Evolutionary conservation across 1,140 invertebrate species (phyloP).

Genomic region (Plodia interpunctella): DNA sequence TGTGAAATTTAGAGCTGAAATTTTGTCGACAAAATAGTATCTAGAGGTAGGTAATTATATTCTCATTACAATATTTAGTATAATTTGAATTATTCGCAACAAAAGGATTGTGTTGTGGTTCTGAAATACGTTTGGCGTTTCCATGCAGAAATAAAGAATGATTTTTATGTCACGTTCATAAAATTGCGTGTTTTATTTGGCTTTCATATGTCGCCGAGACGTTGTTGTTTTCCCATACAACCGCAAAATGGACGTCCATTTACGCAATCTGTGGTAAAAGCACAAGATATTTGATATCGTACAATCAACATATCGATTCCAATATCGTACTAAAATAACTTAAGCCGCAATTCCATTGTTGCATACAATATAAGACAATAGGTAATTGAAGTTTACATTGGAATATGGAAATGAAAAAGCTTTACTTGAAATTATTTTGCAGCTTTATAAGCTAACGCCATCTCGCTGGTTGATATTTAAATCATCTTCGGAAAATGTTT

Average conservation of each 20-base stretch:
- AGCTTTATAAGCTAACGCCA: no score
- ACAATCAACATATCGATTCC: conserved; percentile 32
- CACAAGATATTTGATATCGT: conserved; percentile 29
- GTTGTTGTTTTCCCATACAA: conserved; percentile 25
- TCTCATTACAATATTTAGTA: no score
- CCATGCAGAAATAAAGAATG: neutral
- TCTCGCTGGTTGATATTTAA: no score
- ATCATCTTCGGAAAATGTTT: no score
- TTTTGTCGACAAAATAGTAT: no score
- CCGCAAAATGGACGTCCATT: conserved; percentile 35
- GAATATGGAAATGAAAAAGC: neutral
- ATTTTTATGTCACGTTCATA: neutral
- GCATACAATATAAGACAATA: neutral
- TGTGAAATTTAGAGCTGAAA: no score
- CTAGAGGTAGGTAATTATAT: no score
- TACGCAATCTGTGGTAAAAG: conserved; percentile 44
- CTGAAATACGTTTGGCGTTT: neutral
- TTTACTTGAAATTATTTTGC: no score
- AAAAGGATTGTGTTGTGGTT: no score
- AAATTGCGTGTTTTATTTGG: conserved; percentile 15
- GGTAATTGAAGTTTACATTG: neutral
- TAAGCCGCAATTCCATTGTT: neutral
- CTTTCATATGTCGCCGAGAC: conserved; percentile 21
- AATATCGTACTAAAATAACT: conserved; percentile 44
- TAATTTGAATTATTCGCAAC: no score